Evolutionary conservation across 2,888 invertebrate species (phyloP).

Genomic region (Desoria tigrina): DNA sequence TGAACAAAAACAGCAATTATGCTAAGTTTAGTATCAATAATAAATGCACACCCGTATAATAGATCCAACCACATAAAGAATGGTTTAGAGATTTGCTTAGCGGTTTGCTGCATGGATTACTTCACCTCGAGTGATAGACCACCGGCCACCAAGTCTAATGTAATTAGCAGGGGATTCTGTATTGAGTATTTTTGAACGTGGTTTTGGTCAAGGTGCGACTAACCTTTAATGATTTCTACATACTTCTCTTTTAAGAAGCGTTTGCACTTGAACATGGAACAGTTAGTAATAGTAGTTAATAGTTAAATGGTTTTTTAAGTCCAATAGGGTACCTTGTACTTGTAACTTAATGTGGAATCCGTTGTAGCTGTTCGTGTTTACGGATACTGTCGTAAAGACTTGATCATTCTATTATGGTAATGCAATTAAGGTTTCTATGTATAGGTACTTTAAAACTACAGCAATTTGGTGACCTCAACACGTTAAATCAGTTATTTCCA

Average conservation of each 20-base stretch:
- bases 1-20: neutral
- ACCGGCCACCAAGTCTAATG: neutral
- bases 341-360: no score
- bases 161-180: neutral
- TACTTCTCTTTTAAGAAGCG: neutral
- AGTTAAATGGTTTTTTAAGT: no score
- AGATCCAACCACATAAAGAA: neutral
- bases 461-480: no score
- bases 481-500: no score
- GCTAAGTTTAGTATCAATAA: neutral
- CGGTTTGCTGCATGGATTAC: constrained; percentile 10
- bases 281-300: no score
- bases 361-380: no score
- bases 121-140: constrained; percentile 5
- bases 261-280: no score
- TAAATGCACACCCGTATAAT: neutral
- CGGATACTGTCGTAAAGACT: no score
- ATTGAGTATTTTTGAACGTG: neutral
- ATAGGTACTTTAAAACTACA: no score
- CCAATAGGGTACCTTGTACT: no score
- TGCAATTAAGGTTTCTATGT: no score
- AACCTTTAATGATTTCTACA: neutral
- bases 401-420: no score
- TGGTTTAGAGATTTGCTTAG: neutral
- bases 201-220: constrained; percentile 3